A percentile compares a stretch with the other conserved stretches of the same genome.
Evolutionary conservation across 2,888 invertebrate species (phyloP).

Genomic region (Mimumesa dahlbomi): DNA sequence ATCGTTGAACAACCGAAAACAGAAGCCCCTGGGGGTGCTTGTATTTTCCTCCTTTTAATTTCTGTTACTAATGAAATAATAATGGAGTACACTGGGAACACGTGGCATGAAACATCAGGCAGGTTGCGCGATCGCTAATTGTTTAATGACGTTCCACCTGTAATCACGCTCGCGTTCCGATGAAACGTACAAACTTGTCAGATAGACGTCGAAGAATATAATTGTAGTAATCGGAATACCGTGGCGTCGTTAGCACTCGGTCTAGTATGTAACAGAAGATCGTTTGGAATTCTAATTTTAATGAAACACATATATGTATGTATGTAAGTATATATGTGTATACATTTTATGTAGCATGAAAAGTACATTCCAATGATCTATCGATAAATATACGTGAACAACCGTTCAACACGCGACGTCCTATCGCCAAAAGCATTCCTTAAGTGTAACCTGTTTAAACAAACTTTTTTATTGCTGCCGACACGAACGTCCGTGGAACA

Average conservation of each 20-base stretch:
- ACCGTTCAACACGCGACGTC: conserved; percentile 14
- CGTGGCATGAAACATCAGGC: conserved; percentile 39
- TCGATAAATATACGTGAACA: not conserved
- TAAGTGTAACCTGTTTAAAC: not conserved
- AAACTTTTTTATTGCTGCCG: conserved; percentile 9
- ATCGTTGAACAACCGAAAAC: conserved; percentile 11
- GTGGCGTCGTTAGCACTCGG: no score
- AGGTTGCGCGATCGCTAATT: conserved; percentile 35
- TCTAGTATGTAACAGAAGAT: no score
- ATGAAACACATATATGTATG: no score
- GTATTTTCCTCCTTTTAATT: conserved; percentile 44
- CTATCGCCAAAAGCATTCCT: not conserved
- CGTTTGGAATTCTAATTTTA: no score
- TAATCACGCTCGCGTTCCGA: conserved; percentile 35
- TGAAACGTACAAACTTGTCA: not conserved
- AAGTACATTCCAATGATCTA: not conserved
- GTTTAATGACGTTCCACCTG: conserved; percentile 51
- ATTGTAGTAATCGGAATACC: no score
- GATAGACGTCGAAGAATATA: not conserved
- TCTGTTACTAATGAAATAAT: conserved; percentile 50
- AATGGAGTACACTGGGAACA: conserved; percentile 31
- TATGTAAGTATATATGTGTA: no score
- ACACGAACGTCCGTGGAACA: not conserved
- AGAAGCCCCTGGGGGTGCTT: no score
- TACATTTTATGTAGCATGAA: not conserved